Evolutionary conservation across 1,140 invertebrate species (phyloP).

Genomic region (Eupristina koningsbergeri): DNA sequence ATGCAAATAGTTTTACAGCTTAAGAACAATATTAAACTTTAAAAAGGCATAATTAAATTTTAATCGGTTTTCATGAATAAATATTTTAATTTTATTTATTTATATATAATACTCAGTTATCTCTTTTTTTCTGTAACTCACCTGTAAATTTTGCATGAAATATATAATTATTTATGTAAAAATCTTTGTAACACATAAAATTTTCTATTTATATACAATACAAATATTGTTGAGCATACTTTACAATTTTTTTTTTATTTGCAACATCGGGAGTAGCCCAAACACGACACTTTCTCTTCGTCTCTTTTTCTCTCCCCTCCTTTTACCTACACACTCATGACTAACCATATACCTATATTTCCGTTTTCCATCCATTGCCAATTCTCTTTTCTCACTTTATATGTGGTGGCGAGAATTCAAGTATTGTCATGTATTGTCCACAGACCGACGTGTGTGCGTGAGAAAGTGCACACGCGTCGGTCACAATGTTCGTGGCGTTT

Average conservation of each 20-base stretch:
- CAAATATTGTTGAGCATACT: no score
- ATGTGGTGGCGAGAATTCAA: background rate
- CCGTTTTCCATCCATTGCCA: background rate
- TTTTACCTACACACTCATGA: background rate
- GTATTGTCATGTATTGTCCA: background rate
- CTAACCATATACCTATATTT: background rate
- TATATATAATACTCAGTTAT: background rate
- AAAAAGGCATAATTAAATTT: no score
- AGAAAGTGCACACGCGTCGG: background rate
- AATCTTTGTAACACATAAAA: no score
- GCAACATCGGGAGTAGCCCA: background rate
- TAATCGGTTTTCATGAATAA: background rate
- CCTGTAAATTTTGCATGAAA: no score
- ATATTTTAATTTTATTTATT: background rate
- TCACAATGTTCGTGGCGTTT: slow-evolving; percentile 28
- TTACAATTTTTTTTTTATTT: no score
- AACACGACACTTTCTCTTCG: background rate
- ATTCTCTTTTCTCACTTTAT: background rate
- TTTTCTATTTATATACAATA: no score
- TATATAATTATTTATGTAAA: no score
- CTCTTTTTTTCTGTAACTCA: background rate
- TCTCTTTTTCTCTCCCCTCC: background rate
- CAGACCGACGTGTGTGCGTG: background rate
- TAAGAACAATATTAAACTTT: no score
- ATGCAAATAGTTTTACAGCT: no score